Evolutionary conservation across 2,888 invertebrate species (phyloP), one percentile per base, ranked within the genome.

Genomic region (Adineta ricciae): DNA sequence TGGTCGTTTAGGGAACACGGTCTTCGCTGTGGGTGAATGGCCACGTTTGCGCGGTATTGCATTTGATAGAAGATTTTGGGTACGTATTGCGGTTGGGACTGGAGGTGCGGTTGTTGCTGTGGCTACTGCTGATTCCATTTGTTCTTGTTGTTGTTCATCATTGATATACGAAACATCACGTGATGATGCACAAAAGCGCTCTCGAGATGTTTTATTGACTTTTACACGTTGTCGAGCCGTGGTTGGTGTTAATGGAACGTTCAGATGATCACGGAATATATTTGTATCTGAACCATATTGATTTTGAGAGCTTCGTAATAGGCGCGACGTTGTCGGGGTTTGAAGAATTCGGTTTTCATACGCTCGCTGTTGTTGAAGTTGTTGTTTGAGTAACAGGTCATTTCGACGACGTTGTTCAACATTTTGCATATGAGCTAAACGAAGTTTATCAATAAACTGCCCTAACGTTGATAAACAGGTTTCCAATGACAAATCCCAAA

Each of bases 361-460:
- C 32, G 64, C 4, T 32, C 64, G 64, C 32, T 41, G 78, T n/a
- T 78, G 21, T 78, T 78, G 73, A 19, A 50, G 19, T 41, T 78
- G 41, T 78, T 78, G 78, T 78, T 78, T 41, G 1, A 64, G 7
- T 64, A 32, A 32, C 32, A 64, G 32, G 4, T 64, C 64, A 64
- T 41, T 41, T n/a, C 78, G 78, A 41, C 41, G 38, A 41, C 36
- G 24, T 78, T 78, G 78, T 64, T 64, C 64, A 41, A 78, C 24
- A 78, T 78, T 78, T 78, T 78, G 78, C 41, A 41, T 38, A 78
- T 78, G 78, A 11, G 78, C 78, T n/a, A 41, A 41, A 78, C 78
- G 78, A 24, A 78, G 1, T 78, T 78, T 78, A 41, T 78, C 78
- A 41, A 38, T 41, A 78, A 78, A 78, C n/a, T 78, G 78, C n/a